Evolutionary conservation across 2,888 invertebrate genomes (phyloP).

Genomic region (Prenolepis imparis): DNA sequence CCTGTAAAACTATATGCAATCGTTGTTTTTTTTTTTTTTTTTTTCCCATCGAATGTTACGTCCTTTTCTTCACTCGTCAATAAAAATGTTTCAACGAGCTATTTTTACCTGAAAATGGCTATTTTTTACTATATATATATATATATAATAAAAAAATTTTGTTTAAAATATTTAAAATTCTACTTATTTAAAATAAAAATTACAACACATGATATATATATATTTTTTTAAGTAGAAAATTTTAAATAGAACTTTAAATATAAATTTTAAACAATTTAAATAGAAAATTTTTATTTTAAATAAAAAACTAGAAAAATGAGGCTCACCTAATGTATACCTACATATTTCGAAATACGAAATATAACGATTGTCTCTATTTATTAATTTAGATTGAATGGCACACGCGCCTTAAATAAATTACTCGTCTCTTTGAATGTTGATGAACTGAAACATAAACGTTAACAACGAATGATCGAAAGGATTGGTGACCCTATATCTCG

Average conservation of each 20-base stretch:
- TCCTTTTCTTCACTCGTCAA: not conserved
- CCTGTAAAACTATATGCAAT: too few species aligned
- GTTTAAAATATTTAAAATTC: too few species aligned
- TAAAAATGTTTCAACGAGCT: not conserved
- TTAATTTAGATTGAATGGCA: not conserved
- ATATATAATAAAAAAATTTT: too few species aligned
- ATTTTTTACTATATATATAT: too few species aligned
- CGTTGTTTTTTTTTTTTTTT: too few species aligned
- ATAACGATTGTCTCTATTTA: not conserved
- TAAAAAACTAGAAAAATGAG: not conserved
- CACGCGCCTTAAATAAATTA: not conserved
- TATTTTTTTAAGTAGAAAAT: too few species aligned
- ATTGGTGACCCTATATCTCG: slow-evolving; percentile 16
- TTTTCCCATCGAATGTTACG: too few species aligned
- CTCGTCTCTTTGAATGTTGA: not conserved
- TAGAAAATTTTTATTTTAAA: not conserved
- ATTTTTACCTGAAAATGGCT: not conserved
- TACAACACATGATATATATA: too few species aligned
- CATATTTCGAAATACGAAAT: not conserved
- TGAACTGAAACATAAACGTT: not conserved
- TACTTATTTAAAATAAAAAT: too few species aligned
- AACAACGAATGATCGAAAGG: slow-evolving; percentile 16
- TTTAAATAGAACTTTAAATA: too few species aligned
- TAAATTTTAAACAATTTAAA: too few species aligned
- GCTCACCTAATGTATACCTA: too few species aligned